Conservation (phyloP, 2,797 vertebrate species). For the Ibycter americanus region DNA sequence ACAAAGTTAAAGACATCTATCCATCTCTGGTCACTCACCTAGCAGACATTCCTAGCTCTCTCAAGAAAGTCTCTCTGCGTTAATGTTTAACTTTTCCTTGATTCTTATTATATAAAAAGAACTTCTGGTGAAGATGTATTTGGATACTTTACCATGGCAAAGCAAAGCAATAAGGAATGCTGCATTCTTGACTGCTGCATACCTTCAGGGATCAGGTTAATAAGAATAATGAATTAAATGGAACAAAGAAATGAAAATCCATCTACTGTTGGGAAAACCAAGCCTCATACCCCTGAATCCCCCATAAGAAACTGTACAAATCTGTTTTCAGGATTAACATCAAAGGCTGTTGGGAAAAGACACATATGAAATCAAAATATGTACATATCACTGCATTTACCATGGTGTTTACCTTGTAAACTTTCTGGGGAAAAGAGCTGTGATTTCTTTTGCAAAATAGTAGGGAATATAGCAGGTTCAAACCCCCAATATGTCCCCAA, state of each 20-base stretch:
- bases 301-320: neutral
- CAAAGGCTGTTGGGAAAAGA: neutral
- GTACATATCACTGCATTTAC: neutral
- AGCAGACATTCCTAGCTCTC: neutral
- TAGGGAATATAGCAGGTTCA: neutral
- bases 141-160: neutral
- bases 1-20: neutral
- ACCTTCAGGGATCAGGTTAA: conserved; percentile 39
- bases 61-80: neutral
- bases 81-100: neutral
- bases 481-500: neutral
- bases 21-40: neutral
- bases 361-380: neutral
- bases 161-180: conserved; percentile 22
- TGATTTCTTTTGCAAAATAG: neutral
- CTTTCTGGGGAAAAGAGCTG: neutral
- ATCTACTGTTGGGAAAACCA: conserved; percentile 43
- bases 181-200: neutral
- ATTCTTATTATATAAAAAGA: neutral
- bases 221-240: conserved; percentile 22
- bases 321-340: conserved; percentile 16
- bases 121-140: conserved; percentile 1
- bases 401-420: neutral
- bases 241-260: conserved; percentile 53
- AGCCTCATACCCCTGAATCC: neutral